Percentiles rank a stretch among this genome's conserved stretches.
Conservation (phyloP, 2,888 invertebrate species). For the Dynastes tityus region DNA sequence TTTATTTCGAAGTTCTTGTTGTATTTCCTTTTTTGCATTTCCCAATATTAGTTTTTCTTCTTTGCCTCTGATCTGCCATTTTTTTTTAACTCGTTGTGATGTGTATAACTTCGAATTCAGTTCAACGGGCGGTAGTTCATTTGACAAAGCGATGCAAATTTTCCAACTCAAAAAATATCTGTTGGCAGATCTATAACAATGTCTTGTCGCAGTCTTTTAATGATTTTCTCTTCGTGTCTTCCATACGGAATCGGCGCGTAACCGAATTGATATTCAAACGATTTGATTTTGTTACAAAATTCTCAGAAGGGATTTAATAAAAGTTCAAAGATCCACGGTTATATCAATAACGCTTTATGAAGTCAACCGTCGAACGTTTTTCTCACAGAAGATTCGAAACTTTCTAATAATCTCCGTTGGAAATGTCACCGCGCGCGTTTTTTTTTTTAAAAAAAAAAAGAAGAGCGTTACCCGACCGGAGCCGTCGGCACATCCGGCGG, state of each 20-base stretch:
- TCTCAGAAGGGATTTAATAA: slow-evolving; percentile 38
- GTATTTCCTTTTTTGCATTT: too few species aligned
- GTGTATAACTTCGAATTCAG: too few species aligned
- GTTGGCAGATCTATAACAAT: background rate
- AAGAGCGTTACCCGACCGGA: background rate
- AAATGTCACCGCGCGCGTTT: slow-evolving; percentile 35
- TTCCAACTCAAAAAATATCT: too few species aligned
- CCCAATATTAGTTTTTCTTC: too few species aligned
- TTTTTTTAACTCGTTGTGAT: too few species aligned
- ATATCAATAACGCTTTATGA: slow-evolving; percentile 41
- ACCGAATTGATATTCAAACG: slow-evolving; percentile 30
- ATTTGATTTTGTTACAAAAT: slow-evolving; percentile 33
- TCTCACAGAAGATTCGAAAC: slow-evolving; percentile 29
- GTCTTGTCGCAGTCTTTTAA: background rate
- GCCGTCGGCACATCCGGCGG: slow-evolving; percentile 40
- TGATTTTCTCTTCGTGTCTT: background rate
- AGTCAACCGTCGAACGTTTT: slow-evolving; percentile 30
- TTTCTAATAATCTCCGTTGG: slow-evolving; percentile 41
- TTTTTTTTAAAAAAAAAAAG: slow-evolving; percentile 2
- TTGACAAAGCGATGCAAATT: too few species aligned
- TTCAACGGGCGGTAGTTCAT: too few species aligned
- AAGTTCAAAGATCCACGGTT: slow-evolving; percentile 26
- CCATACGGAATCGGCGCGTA: background rate
- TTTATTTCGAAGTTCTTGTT: too few species aligned
- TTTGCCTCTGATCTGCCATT: too few species aligned